A percentile compares a stretch with the other conserved stretches of the same genome.
phyloP scores from a whole-genome alignment of 1,140 invertebrate genomes.

The Drosophila navojoa region DNA sequence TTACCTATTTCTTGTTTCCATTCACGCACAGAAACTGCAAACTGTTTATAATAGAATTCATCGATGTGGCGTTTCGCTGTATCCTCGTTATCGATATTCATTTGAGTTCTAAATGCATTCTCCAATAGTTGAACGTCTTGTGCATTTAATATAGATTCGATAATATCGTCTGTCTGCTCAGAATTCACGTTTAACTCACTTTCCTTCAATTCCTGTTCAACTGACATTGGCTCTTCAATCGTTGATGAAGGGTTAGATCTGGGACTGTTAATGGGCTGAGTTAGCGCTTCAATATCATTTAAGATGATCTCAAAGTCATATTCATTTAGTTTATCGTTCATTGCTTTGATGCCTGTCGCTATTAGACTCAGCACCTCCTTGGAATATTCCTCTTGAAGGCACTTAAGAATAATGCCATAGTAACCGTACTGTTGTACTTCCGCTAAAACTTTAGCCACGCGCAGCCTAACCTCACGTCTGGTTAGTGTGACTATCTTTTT shows the following conservation, averaged over 20 bases:
- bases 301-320: constrained; percentile 63
- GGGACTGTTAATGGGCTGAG: constrained; percentile 19
- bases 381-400: constrained; percentile 89
- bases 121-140: constrained; percentile 86
- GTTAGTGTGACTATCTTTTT: constrained; percentile 90
- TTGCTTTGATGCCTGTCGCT: constrained; percentile 85
- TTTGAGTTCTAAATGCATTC: constrained; percentile 85
- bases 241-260: neutral
- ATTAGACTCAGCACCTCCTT: constrained; percentile 88
- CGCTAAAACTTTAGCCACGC: constrained; percentile 87
- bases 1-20: constrained; percentile 85
- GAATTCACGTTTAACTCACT: constrained; percentile 25
- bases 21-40: constrained; percentile 84
- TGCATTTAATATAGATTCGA: constrained; percentile 85
- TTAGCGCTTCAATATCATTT: constrained; percentile 51
- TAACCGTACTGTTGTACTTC: constrained; percentile 88
- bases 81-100: constrained; percentile 53
- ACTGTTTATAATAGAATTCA: constrained; percentile 82
- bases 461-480: constrained; percentile 87
- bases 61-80: constrained; percentile 64
- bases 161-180: constrained; percentile 69
- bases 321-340: constrained; percentile 84
- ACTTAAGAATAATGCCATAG: constrained; percentile 87
- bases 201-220: constrained; percentile 7
- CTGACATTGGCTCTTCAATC: constrained; percentile 10